Evolutionary conservation across 2,888 invertebrate genomes (phyloP), one percentile per base, ranked within the genome.

Genomic region (Xestia c-nigrum): DNA sequence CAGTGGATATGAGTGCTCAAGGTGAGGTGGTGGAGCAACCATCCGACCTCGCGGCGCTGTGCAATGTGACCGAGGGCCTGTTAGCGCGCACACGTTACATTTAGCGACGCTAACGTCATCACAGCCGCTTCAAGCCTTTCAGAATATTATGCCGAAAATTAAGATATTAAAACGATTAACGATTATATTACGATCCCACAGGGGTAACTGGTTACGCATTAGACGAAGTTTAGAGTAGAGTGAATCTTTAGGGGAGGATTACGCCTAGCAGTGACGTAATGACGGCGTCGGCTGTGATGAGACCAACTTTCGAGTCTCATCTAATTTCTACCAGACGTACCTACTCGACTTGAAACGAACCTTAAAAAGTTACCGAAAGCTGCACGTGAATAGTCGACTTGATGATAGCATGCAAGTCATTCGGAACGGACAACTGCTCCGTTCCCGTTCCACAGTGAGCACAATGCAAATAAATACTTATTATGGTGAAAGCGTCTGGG

Each of bases 51-150:
- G 61, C 50, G 38, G 43, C 9, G 10, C 59, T 16, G 46, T 43
- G 80, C 84, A 59, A 79, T 21, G 57, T 40, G 67, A 55, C 61
- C 64, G 66, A 40, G 52, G 21, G 5, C 59, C 38, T 19, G 12
- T 81, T 81, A 81, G 73, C 84, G 19, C 6, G n/a, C 9, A 69
- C 47, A 40, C 72, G 84, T 38, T 19, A 80, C 47, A 55, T 80
- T 72, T 72, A 59, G 59, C 68, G 47, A 12, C 12, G 38, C 38
- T 19, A 24, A 43, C 68, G 46, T 52, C 61, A 68, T 12, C 40
- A 14, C 24, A 4, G 16, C 21, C 46, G 16, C 50, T 59, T 61
- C 21, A 52, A 19, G 24, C 14, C 43, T 79, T 52, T 50, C 43
- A 72, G 38, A 68, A 59, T 9, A 24, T 12, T 3, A 14, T 43